Base-by-base conservation (phyloP, 2,888 invertebrate genomes). In the Caenorhabditis sp. region DNA sequence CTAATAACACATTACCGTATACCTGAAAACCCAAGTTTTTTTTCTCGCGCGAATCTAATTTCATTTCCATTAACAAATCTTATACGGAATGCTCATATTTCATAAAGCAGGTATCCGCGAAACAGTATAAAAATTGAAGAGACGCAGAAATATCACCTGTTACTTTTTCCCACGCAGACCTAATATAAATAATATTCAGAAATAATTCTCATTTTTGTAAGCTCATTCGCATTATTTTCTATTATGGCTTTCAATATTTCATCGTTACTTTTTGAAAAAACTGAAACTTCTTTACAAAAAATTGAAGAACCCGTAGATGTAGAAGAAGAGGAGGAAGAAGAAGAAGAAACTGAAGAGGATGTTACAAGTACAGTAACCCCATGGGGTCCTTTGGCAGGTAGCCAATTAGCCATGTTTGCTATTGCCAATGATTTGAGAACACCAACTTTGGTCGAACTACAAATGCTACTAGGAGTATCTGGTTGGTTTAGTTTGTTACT, bases 401-500 rank as follows among this genome's bases (percentile, higher is more conserved):
- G 73, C 31, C 80, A 80, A 57, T 53, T 78, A 23, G 80, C 80
- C 21, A 71, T 80, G 64, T 77, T 69, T 54, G 80, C 80, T 1
- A 81, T 81, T 37, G 78, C 77, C 6, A 81, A 78, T 58, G 76
- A 81, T 37, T 26, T 79, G 37, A 60, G 71, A 24, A 72, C 79
- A 12, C 87, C 87, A 1, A 84, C 83, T 4, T 65, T 87, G 10
- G 77, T 85, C 31, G 87, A 87, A 65, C 77, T 87, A 19, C 87
- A 87, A 66, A 81, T 87, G 82, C 73, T 87, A 10, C 76, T 87
- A 23, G 87, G 87, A 6, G 68, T 79, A 0, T 74, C 69, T 17
- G 77, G 79, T 76, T 19, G 57, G 62, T 51, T 31, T 17, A 14
- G n/a, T 21, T 23, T 3, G 5, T 54, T 24, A 5, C 14, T n/a